phyloP scores from a whole-genome alignment of 2,888 invertebrate genomes.

The Drosophila mettleri region DNA sequence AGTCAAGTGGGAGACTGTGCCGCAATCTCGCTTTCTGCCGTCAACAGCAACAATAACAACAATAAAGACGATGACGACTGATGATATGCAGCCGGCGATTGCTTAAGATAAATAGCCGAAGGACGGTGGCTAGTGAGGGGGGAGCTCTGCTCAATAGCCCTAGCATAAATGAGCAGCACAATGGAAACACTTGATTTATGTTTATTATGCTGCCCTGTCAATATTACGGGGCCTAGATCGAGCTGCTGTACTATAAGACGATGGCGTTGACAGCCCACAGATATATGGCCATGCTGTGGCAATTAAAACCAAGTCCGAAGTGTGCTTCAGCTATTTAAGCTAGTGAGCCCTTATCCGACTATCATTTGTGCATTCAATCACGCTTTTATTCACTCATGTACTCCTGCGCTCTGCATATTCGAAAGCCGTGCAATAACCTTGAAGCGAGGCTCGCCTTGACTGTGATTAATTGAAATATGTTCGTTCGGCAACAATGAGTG shows the following conservation, averaged over 20 bases:
- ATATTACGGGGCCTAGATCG: conserved; percentile 40
- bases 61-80: conserved; percentile 75
- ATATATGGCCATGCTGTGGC: conserved; percentile 61
- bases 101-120: conserved; percentile 67
- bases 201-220: conserved; percentile 76
- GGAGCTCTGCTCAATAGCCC: conserved; percentile 36
- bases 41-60: conserved; percentile 45
- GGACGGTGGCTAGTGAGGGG: conserved; percentile 24
- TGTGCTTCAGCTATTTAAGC: conserved; percentile 23
- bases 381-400: conserved; percentile 56
- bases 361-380: conserved; percentile 61
- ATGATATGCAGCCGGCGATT: conserved; percentile 67
- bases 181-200: conserved; percentile 72
- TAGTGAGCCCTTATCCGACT: conserved; percentile 10
- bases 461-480: conserved; percentile 74
- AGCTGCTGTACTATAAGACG: conserved; percentile 64
- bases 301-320: conserved; percentile 60
- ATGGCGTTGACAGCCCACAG: conserved; percentile 70
- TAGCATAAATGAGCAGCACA: conserved; percentile 40
- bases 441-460: conserved; percentile 33
- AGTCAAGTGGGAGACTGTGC: conserved; percentile 39
- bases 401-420: conserved; percentile 61
- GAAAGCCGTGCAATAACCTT: conserved; percentile 55
- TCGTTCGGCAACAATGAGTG: conserved; percentile 46
- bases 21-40: conserved; percentile 40